Evolutionary conservation across 2,888 invertebrate genomes (phyloP).

Genomic region (Aphodius granarius): DNA sequence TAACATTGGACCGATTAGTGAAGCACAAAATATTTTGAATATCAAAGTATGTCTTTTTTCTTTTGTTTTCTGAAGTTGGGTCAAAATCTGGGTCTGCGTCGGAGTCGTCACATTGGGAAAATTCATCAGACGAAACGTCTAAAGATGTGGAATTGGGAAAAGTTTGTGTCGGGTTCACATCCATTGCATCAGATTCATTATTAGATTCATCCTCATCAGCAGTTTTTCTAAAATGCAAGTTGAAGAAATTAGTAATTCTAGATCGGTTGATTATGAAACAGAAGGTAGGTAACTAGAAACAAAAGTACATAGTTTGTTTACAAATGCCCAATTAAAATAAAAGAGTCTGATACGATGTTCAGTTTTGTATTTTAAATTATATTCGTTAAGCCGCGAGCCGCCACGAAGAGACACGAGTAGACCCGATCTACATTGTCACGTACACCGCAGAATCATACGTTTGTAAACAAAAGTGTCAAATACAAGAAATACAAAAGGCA

Average conservation of each 20-base stretch:
- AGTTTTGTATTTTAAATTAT: neutral
- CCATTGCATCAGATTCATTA: neutral
- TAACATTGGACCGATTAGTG: neutral
- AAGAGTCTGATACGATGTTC: neutral
- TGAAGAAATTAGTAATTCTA: neutral
- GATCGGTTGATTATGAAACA: neutral
- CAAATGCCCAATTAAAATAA: neutral
- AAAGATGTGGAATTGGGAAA: neutral
- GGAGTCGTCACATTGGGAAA: neutral
- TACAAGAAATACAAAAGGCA: neutral
- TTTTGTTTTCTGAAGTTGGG: neutral
- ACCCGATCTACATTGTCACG: neutral
- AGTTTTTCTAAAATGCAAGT: neutral
- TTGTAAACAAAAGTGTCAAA: neutral
- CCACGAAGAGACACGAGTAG: neutral
- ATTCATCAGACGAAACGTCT: neutral
- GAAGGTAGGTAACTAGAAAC: neutral
- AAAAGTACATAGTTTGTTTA: neutral
- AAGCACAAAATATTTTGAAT: neutral
- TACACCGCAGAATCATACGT: neutral
- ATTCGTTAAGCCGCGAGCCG: neutral
- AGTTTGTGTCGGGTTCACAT: neutral
- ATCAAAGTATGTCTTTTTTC: neutral
- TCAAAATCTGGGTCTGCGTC: neutral
- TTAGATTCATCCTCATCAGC: neutral